phyloP scores from a whole-genome alignment of 2,113 vertebrate genomes.

The Antechinus flavipes region DNA sequence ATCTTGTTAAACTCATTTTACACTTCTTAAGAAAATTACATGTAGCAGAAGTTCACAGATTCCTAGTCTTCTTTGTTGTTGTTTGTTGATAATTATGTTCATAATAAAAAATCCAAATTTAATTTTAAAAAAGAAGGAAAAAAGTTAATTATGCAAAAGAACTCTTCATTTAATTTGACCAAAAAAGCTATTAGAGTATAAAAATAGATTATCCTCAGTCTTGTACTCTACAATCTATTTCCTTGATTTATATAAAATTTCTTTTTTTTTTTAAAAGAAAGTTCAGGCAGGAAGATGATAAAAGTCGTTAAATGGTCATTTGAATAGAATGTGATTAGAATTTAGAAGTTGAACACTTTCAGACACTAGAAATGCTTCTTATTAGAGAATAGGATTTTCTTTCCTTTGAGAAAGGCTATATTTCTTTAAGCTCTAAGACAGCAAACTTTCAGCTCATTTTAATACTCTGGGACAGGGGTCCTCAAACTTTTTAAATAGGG shows the following conservation, averaged over 20 bases:
- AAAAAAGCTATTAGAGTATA: not conserved
- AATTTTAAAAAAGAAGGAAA: not conserved
- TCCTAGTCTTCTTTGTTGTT: not conserved
- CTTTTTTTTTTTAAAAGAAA: conserved; percentile 20
- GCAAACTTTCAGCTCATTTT: not conserved
- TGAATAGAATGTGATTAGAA: not conserved
- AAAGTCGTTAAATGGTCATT: not conserved
- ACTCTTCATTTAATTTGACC: not conserved
- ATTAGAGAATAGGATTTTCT: not conserved
- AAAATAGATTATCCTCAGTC: not conserved
- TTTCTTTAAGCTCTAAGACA: not conserved
- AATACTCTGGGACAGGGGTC: not conserved
- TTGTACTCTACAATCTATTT: not conserved
- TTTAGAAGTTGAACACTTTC: not conserved
- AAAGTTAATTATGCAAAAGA: not conserved
- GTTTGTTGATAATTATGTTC: not conserved
- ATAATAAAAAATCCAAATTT: not conserved
- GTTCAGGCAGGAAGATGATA: not conserved
- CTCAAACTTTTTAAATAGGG: too few species aligned
- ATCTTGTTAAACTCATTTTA: not conserved
- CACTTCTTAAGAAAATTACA: not conserved
- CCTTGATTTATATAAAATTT: not conserved
- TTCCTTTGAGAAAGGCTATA: not conserved
- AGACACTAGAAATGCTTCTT: not conserved
- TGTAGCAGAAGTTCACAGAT: not conserved